Conservation (phyloP, 1,140 invertebrate genomes). For the Ectropis grisescens region DNA sequence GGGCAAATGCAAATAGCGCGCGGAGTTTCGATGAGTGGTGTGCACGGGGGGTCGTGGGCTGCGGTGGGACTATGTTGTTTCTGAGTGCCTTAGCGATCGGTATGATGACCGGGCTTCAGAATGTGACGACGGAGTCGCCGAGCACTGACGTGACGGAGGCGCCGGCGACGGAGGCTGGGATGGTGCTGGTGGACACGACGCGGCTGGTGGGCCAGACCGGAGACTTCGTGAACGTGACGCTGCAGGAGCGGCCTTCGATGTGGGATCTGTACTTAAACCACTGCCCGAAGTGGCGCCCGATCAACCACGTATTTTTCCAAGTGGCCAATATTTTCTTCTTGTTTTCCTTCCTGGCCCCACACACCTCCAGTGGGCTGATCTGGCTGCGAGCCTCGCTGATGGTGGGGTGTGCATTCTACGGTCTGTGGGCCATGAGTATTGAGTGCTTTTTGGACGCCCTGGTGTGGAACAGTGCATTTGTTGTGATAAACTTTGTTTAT, state of each 20-base stretch:
- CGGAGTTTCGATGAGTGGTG: conserved; percentile 50
- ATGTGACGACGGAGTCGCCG: conserved; percentile 44
- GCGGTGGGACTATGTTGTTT: conserved; percentile 62
- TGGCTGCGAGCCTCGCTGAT: conserved; percentile 83
- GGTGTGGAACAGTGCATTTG: conserved; percentile 88
- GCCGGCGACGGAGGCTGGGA: conserved; percentile 22
- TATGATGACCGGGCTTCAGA: conserved; percentile 55
- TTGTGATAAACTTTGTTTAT: conserved; percentile 87
- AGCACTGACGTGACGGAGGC: conserved; percentile 32
- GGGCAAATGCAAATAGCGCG: conserved; percentile 43
- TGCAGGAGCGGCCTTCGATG: conserved; percentile 52
- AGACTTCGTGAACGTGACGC: conserved; percentile 51
- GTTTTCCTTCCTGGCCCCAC: conserved; percentile 84
- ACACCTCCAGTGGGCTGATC: conserved; percentile 82
- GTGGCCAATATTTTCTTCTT: conserved; percentile 87
- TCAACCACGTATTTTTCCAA: conserved; percentile 85
- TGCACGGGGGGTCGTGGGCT: conserved; percentile 28
- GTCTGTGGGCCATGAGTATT: conserved; percentile 86
- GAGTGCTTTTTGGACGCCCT: conserved; percentile 88
- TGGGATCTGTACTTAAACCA: conserved; percentile 66
- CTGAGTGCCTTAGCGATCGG: conserved; percentile 62
- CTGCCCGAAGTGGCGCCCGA: conserved; percentile 71
- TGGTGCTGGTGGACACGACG: conserved; percentile 45
- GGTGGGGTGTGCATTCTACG: conserved; percentile 82
- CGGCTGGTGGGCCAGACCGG: conserved; percentile 20